phyloP scores from a whole-genome alignment of 1,140 invertebrate genomes.

The Heliconius congener region DNA sequence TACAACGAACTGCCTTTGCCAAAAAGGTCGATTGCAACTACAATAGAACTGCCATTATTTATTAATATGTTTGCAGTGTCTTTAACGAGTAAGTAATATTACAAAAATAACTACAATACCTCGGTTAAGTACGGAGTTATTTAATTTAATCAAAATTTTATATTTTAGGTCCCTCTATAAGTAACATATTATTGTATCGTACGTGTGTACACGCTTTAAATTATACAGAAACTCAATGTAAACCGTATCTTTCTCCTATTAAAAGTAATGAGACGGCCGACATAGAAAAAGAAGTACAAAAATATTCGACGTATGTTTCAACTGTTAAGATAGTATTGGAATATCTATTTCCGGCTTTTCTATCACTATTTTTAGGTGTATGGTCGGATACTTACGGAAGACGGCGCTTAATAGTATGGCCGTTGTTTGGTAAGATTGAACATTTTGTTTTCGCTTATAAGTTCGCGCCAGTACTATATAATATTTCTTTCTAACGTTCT shows the following conservation, averaged over 20 bases:
- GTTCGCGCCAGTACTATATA: not conserved
- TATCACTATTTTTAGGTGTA: conserved; percentile 86
- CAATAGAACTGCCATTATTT: conserved; percentile 65
- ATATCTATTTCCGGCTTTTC: conserved; percentile 83
- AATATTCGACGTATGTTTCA: conserved; percentile 82
- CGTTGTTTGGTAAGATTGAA: conserved; percentile 64
- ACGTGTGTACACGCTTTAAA: conserved; percentile 63
- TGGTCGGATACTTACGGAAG: conserved; percentile 89
- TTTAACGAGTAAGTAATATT: conserved; percentile 51
- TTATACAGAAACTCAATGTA: conserved; percentile 56
- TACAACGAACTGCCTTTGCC: conserved; percentile 24
- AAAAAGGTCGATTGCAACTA: conserved; percentile 51
- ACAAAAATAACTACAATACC: not conserved
- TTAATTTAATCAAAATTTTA: not conserved
- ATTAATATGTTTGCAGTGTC: conserved; percentile 53
- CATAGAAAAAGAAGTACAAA: conserved; percentile 84
- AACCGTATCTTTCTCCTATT: conserved; percentile 58
- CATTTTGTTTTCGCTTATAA: not conserved
- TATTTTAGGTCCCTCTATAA: conserved; percentile 53
- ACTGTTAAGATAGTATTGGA: conserved; percentile 83
- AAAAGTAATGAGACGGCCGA: conserved; percentile 74
- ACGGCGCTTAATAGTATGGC: conserved; percentile 84
- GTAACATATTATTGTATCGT: conserved; percentile 65
- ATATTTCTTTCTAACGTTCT: not conserved
- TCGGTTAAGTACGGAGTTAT: not conserved